Conservation (phyloP, 2,888 invertebrate genomes). For the Andrena camellia region DNA sequence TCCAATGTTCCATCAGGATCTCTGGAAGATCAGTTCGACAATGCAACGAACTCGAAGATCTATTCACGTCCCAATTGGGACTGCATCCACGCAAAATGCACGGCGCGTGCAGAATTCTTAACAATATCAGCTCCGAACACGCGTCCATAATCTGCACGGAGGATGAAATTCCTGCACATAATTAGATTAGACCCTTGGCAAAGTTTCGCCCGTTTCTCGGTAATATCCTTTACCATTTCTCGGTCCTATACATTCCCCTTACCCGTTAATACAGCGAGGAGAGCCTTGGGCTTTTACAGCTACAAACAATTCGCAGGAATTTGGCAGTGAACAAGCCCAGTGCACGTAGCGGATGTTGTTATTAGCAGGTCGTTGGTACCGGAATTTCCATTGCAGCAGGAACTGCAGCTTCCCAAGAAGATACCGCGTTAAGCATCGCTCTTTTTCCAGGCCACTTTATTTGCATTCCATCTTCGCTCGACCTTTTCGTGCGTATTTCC, state of each 20-base stretch:
- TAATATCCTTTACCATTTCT: not conserved
- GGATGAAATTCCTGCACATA: too few relatives aligned
- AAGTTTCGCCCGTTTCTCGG: not conserved
- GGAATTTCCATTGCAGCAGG: conserved; percentile 11
- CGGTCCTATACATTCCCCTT: not conserved
- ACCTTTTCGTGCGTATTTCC: not conserved
- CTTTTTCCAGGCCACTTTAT: not conserved
- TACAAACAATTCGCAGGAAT: conserved; percentile 61
- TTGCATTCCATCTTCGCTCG: not conserved
- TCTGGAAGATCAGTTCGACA: too few relatives aligned
- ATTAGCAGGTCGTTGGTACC: conserved; percentile 62
- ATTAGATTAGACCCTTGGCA: not conserved
- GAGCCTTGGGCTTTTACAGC: conserved; percentile 6
- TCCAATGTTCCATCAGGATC: too few relatives aligned
- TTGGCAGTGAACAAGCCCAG: conserved; percentile 48
- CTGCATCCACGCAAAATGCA: too few relatives aligned
- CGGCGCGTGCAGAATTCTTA: too few relatives aligned
- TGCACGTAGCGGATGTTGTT: conserved; percentile 60
- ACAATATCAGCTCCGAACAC: too few relatives aligned
- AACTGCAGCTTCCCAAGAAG: not conserved
- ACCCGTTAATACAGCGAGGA: not conserved
- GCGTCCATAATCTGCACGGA: too few relatives aligned
- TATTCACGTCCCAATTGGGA: too few relatives aligned
- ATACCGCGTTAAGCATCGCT: not conserved
- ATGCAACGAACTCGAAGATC: too few relatives aligned